These are phyloP conservation scores for Drosophila repleta DNA, from an alignment of 1,140 invertebrate genomes.

Conservation along the genomic window DNA sequence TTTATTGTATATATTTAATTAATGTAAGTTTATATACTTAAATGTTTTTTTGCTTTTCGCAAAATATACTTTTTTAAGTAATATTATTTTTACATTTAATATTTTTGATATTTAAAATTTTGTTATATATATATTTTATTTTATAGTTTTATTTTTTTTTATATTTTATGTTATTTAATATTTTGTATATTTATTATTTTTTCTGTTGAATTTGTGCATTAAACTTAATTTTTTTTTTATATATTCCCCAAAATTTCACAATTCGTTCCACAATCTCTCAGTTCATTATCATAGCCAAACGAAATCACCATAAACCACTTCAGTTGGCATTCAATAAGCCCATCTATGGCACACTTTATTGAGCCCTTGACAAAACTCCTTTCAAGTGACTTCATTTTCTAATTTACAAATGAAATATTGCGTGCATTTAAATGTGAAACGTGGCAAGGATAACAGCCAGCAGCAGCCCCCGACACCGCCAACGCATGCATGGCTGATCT, in stretches of 20 bases:
- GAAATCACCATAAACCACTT: conserved; percentile 39
- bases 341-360: conserved; percentile 35
- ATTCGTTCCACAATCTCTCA: background rate
- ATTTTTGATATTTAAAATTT: too few relatives aligned
- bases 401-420: conserved; percentile 75
- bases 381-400: conserved; percentile 78
- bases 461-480: background rate
- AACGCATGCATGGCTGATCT: conserved; percentile 36
- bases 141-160: too few relatives aligned
- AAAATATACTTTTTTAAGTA: too few relatives aligned
- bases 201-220: too few relatives aligned
- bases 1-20: too few relatives aligned
- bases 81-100: too few relatives aligned
- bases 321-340: conserved; percentile 31
- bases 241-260: background rate
- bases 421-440: conserved; percentile 68
- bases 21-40: too few relatives aligned
- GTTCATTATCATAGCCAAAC: conserved; percentile 31
- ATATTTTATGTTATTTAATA: too few relatives aligned
- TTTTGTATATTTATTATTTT: too few relatives aligned
- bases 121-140: too few relatives aligned
- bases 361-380: conserved; percentile 49
- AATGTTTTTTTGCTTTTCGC: too few relatives aligned
- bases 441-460: conserved; percentile 45
- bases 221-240: too few relatives aligned